phyloP scores from a whole-genome alignment of 2,113 vertebrate species.

The Pterocles burchelli region DNA sequence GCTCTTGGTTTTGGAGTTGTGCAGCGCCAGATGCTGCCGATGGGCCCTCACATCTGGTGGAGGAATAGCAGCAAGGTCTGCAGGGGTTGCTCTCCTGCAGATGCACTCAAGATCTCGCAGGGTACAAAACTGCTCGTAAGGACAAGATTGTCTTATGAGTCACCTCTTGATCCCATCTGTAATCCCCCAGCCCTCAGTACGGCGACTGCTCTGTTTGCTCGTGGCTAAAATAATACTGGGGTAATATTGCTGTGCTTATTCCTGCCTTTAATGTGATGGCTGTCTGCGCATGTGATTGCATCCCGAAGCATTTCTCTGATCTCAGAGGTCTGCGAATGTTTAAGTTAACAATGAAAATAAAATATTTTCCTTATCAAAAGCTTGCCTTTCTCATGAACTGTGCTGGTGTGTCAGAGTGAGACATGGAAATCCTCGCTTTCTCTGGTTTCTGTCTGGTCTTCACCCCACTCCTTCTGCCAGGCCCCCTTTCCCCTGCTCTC shows the following conservation, averaged over 20 bases:
- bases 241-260: not conserved
- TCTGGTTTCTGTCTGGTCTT: constrained; percentile 44
- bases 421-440: constrained; percentile 5
- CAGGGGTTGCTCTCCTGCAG: not conserved
- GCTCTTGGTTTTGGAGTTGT: not conserved
- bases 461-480: not conserved
- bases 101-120: not conserved
- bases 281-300: not conserved
- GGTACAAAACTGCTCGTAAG: not conserved
- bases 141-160: constrained; percentile 22
- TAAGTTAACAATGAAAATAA: constrained; percentile 33
- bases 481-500: not conserved
- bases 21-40: constrained; percentile 19
- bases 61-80: not conserved
- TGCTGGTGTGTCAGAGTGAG: not conserved
- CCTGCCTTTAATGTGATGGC: constrained; percentile 15
- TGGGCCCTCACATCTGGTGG: constrained; percentile 39
- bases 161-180: constrained; percentile 39
- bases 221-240: not conserved
- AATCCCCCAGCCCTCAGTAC: not conserved
- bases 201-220: not conserved
- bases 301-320: constrained; percentile 21
- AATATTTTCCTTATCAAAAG: constrained; percentile 43
- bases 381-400: constrained; percentile 24
- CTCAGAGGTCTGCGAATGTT: constrained; percentile 18